Conservation (phyloP, 2,113 vertebrate genomes). For the Dicentrarchus labrax region DNA sequence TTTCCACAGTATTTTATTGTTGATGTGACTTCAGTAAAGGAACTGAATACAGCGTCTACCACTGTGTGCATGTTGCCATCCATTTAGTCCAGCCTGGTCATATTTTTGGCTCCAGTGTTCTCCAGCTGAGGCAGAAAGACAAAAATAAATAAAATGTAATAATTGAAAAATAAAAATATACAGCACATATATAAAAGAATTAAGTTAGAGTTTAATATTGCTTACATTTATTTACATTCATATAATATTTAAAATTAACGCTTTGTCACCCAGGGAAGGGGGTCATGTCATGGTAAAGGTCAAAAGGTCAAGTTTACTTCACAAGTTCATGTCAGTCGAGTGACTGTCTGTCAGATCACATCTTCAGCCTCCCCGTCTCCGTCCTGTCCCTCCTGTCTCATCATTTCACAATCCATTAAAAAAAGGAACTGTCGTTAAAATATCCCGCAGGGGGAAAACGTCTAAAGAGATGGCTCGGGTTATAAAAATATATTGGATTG, state of each 20-base stretch:
- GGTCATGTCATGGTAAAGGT: background rate
- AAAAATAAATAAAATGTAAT: too few species aligned
- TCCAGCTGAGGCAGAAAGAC: too few species aligned
- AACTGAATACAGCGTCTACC: too few species aligned
- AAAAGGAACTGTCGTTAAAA: slow-evolving; percentile 43
- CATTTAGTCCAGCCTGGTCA: too few species aligned
- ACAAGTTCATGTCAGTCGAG: slow-evolving; percentile 1
- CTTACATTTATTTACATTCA: background rate
- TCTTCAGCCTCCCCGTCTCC: slow-evolving; percentile 24
- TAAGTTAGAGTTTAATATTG: background rate
- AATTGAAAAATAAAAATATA: too few species aligned
- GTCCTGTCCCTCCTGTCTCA: slow-evolving; percentile 37
- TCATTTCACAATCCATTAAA: slow-evolving; percentile 48
- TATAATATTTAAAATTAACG: background rate
- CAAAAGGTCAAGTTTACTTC: background rate
- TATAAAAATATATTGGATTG: slow-evolving; percentile 52
- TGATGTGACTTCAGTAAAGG: background rate
- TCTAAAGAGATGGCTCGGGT: slow-evolving; percentile 7
- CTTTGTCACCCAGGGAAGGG: background rate
- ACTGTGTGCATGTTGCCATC: too few species aligned
- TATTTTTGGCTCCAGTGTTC: too few species aligned
- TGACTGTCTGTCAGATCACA: slow-evolving; percentile 35
- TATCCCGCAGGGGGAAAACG: slow-evolving; percentile 32
- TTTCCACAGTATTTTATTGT: background rate
- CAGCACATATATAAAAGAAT: background rate